These are phyloP conservation scores for Corvus cornix DNA, from an alignment of 2,113 vertebrate genomes.

Conservation along the genomic window DNA sequence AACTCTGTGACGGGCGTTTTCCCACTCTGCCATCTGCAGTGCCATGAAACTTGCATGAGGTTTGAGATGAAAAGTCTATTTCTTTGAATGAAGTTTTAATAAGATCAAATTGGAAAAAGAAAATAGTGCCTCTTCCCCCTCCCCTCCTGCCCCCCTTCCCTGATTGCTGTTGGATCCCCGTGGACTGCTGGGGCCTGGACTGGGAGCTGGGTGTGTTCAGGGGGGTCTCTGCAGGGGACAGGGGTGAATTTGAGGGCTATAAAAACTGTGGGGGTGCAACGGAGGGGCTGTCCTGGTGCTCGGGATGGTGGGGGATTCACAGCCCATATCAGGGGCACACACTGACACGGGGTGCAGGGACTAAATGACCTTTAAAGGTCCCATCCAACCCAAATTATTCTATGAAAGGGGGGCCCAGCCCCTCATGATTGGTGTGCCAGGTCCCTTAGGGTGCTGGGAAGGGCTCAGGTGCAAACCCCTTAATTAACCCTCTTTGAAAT, in stretches of 20 bases:
- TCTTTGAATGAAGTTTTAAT: conserved; percentile 26
- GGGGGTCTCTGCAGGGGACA: background rate
- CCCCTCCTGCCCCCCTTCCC: background rate
- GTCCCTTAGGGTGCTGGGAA: background rate
- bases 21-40: background rate
- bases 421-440: background rate
- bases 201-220: background rate
- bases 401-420: background rate
- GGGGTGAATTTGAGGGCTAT: too few species aligned
- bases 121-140: background rate
- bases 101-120: conserved; percentile 1
- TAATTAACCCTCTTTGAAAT: background rate
- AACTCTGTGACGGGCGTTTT: background rate
- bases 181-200: accelerated
- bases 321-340: background rate
- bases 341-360: accelerated
- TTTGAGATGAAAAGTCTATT: conserved; percentile 7
- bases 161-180: background rate
- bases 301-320: background rate
- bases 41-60: conserved; percentile 12
- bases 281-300: background rate
- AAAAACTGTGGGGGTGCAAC: background rate
- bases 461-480: background rate
- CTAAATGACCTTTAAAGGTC: background rate
- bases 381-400: too few species aligned